A percentile compares a stretch with the other conserved stretches of the same genome.
phyloP scores from a whole-genome alignment of 2,113 vertebrate species.

The Lagopus muta region DNA sequence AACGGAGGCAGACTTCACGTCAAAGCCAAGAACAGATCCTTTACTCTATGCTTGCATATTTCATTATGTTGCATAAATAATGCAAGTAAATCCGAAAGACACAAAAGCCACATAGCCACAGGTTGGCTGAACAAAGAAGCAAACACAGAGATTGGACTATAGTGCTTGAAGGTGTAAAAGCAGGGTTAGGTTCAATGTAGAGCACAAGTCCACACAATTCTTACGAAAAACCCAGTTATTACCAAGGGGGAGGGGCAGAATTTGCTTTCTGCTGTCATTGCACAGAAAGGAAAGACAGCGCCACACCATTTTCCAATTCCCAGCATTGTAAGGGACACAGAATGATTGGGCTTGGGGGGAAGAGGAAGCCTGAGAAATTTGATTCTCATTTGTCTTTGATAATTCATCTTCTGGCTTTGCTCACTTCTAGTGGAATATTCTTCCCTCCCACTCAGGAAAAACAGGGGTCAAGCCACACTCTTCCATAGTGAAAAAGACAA shows the following conservation, averaged over 20 bases:
- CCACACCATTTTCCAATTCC: neutral
- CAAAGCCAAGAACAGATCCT: slow-evolving; percentile 52
- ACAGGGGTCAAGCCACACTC: neutral
- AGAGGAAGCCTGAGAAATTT: slow-evolving; percentile 14
- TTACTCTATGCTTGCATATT: slow-evolving; percentile 72
- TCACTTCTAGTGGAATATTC: neutral
- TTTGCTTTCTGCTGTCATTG: neutral
- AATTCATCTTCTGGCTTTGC: slow-evolving; percentile 39
- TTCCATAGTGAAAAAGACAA: slow-evolving; percentile 13
- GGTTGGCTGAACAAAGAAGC: slow-evolving; percentile 56
- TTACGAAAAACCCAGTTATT: neutral
- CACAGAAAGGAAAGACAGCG: neutral
- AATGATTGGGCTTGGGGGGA: neutral
- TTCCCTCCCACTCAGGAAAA: neutral
- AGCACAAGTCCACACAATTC: neutral
- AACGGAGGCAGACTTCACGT: neutral
- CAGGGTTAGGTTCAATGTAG: neutral
- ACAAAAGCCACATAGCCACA: slow-evolving; percentile 64
- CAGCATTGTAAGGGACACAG: neutral
- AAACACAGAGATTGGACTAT: slow-evolving; percentile 43
- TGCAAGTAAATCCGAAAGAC: slow-evolving; percentile 67
- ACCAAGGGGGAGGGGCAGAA: slow-evolving; percentile 3
- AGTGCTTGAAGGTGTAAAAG: slow-evolving; percentile 60
- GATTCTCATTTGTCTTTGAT: slow-evolving; percentile 2
- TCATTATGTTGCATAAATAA: slow-evolving; percentile 73